Base-by-base conservation (phyloP, 1,140 invertebrate genomes). In the Drosophila varians region DNA sequence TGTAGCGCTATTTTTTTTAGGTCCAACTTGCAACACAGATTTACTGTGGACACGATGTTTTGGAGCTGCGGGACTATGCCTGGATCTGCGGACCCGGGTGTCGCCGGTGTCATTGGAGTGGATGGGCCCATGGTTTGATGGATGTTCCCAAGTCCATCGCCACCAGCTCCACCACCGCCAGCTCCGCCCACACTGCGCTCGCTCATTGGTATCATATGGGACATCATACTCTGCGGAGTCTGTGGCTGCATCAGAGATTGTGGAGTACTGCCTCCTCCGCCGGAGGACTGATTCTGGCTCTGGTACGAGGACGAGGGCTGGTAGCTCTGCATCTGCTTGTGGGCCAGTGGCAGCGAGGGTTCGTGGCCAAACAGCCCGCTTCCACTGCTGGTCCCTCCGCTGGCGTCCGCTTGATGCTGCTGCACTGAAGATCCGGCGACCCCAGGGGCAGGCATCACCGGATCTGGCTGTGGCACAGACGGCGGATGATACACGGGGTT, bases 11-110 rank as follows among this genome's bases (percentile, higher is more conserved):
- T 99, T 92, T 98, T 99, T 89, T 99, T 99, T 31, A 99, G 92
- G 90, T 99, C 98, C 77, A 99, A 92, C 92, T 98, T 98, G 90
- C 98, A 99, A 82, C 96, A 98, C 54, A 99, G 92, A 92, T 99
- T 99, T 0, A 99, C 98, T 43, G 98, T 99, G 34, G 98, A 99
- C 0, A 99, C 98, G 89, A 99, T 98, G 90, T 98, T 98, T 90
- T 99, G 98, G 90, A 99, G 92, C 90, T 98, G 97, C 48, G 98
- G 98, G 45, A 98, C 93, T 79, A 99, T 98, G 47, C 96, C 97
- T 58, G 97, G 96, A 92, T 98, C 98, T 23, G 96, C 96, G 9
- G 97, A 98, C 71, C 97, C 96, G 62, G 98, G 98, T 2, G 98
- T 98, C 93, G 98, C 96, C 18, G 98, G 97, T 8, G 97, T 98